These are phyloP conservation scores for Neotoma lepida DNA, from an alignment of 2,113 vertebrate species.

Conservation along the genomic window DNA sequence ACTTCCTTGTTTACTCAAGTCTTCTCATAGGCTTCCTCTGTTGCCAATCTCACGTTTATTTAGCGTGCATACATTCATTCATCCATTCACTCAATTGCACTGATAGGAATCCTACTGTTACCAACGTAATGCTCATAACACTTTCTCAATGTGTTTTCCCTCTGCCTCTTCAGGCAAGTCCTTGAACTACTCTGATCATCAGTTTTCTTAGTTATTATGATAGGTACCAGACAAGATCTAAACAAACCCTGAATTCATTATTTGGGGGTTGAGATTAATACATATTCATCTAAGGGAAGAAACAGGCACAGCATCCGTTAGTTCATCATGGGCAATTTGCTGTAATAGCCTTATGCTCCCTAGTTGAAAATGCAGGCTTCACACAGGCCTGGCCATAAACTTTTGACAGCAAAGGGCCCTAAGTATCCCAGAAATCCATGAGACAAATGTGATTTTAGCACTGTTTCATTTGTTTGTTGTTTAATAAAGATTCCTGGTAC, in stretches of 20 bases:
- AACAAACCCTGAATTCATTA: conserved; percentile 8
- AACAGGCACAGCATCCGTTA: not conserved
- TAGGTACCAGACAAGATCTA: not conserved
- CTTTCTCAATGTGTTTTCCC: not conserved
- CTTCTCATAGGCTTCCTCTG: conserved; percentile 1
- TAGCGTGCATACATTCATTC: not conserved
- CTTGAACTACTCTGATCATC: not conserved
- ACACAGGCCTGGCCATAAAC: not conserved
- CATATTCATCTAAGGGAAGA: not conserved
- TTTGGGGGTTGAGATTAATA: not conserved
- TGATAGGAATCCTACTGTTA: not conserved
- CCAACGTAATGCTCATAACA: not conserved
- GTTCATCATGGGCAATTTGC: not conserved
- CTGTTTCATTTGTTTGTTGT: not conserved
- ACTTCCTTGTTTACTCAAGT: not conserved
- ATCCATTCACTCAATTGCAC: not conserved
- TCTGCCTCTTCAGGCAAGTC: not conserved
- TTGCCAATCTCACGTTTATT: not conserved
- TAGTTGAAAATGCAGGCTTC: not conserved
- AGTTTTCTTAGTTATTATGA: conserved; percentile 27
- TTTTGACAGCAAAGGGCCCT: not conserved
- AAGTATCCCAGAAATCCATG: not conserved
- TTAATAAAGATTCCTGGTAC: not conserved
- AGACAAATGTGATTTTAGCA: not conserved
- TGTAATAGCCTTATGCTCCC: not conserved